Conservation (phyloP, 2,113 vertebrate species). For the Centrocercus urophasianus region DNA sequence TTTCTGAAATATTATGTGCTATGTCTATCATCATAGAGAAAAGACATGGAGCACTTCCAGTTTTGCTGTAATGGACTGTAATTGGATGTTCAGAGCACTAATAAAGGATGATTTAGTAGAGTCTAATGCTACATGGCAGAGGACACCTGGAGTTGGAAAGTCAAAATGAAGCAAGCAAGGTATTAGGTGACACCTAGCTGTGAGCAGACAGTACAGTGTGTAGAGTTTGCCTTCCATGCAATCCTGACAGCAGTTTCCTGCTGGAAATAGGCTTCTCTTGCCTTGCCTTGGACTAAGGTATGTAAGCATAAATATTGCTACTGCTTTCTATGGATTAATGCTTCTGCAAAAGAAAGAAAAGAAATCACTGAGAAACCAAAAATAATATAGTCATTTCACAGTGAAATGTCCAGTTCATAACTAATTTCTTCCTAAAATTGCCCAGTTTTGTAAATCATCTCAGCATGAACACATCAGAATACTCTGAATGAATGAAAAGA, state of each 20-base stretch:
- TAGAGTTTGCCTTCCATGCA: background rate
- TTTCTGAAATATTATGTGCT: background rate
- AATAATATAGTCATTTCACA: background rate
- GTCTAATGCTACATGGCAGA: background rate
- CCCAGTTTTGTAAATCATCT: background rate
- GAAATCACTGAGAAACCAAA: background rate
- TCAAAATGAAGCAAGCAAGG: background rate
- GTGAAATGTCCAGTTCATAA: background rate
- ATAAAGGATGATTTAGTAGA: background rate
- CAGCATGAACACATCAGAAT: background rate
- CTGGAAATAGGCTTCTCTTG: background rate
- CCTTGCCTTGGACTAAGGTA: background rate
- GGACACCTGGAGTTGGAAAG: background rate
- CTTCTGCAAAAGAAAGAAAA: background rate
- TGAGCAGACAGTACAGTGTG: background rate
- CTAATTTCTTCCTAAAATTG: background rate
- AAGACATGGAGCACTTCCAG: background rate
- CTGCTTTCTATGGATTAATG: background rate
- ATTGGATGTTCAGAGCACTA: background rate
- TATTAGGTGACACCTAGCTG: background rate
- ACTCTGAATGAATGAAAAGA: background rate
- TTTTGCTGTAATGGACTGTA: background rate
- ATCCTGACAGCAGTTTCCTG: background rate
- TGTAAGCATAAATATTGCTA: background rate
- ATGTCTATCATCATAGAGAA: background rate